A percentile compares a stretch with the other conserved stretches of the same genome.
phyloP scores from a whole-genome alignment of 2,797 vertebrate genomes.

The Peromyscus attwateri region DNA sequence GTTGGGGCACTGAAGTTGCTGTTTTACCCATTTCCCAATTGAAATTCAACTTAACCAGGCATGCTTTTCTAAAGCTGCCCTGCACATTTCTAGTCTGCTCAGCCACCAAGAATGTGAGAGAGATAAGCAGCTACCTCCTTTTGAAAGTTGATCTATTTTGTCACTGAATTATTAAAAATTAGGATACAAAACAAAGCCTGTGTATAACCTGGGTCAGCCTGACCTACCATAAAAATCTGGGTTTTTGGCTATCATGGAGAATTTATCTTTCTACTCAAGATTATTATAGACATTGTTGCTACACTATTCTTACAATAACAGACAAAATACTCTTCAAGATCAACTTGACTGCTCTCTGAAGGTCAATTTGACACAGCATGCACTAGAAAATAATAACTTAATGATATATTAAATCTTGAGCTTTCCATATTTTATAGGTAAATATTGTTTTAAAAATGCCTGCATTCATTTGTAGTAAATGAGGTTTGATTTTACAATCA shows the following conservation, averaged over 20 bases:
- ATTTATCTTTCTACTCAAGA: neutral
- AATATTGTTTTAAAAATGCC: neutral
- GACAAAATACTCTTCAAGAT: neutral
- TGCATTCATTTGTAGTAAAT: neutral
- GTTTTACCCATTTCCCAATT: neutral
- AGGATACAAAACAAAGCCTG: neutral
- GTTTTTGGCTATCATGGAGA: neutral
- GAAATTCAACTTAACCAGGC: neutral
- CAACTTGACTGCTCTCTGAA: conserved; percentile 61
- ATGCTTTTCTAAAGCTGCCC: neutral
- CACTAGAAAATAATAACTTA: conserved; percentile 19
- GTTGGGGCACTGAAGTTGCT: neutral
- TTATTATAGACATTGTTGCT: neutral
- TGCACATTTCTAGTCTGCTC: neutral
- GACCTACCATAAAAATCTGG: conserved; percentile 56
- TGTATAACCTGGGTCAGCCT: conserved; percentile 48
- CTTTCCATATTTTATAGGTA: neutral
- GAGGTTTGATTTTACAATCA: neutral
- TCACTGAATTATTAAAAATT: conserved; percentile 52
- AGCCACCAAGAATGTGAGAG: neutral
- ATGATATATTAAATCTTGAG: neutral
- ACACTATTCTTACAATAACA: conserved; percentile 37
- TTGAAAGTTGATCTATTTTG: conserved; percentile 33
- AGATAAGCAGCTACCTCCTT: neutral
- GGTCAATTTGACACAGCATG: conserved; percentile 63